phyloP scores from a whole-genome alignment of 2,113 vertebrate species.

The Pollimyrus isidori region DNA sequence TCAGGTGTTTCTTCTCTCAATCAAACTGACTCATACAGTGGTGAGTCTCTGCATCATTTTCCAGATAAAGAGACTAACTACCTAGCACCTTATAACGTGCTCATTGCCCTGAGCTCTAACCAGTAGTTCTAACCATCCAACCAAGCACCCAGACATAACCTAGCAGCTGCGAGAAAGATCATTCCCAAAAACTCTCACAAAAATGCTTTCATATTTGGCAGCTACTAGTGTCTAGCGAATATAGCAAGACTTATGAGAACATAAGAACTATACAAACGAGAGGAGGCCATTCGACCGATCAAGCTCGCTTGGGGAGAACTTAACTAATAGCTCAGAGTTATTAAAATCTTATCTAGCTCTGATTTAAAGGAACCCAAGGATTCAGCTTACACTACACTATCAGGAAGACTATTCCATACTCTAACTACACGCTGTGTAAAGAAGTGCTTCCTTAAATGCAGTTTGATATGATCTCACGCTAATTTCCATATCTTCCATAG shows the following conservation, averaged over 20 bases:
- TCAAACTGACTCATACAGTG: conserved; percentile 79
- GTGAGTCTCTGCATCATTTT: conserved; percentile 67
- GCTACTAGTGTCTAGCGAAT: background rate
- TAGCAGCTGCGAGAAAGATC: background rate
- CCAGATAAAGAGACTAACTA: background rate
- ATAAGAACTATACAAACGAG: too few relatives aligned
- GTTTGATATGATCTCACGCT: too few relatives aligned
- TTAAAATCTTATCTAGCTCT: too few relatives aligned
- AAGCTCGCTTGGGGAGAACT: too few relatives aligned
- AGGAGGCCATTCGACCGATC: too few relatives aligned
- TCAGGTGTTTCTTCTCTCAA: conserved; percentile 69
- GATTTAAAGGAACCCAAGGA: too few relatives aligned
- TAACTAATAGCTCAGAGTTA: too few relatives aligned
- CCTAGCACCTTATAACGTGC: conserved; percentile 52
- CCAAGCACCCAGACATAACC: background rate
- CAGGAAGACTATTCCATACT: too few relatives aligned
- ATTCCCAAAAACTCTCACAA: background rate
- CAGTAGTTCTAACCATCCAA: background rate
- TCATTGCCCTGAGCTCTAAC: conserved; percentile 44
- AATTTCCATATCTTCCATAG: too few relatives aligned
- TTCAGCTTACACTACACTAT: too few relatives aligned
- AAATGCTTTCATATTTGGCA: background rate
- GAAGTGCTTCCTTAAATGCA: too few relatives aligned
- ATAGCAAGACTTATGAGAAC: background rate
- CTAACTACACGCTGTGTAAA: too few relatives aligned